phyloP scores from a whole-genome alignment of 1,140 invertebrate species.

The Trichoplusia ni region DNA sequence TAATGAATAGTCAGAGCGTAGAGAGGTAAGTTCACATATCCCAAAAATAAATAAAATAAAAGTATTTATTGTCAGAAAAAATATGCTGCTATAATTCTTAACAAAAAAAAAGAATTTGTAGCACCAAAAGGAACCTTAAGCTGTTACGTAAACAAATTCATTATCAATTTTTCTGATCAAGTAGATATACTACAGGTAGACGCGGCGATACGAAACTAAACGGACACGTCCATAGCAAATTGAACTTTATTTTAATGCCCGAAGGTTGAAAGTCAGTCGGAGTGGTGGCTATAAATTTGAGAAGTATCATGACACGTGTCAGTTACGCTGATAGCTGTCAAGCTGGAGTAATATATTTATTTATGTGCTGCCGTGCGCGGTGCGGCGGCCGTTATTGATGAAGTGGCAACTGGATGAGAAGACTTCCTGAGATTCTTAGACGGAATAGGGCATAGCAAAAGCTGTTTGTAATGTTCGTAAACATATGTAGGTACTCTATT shows the following conservation, averaged over 20 bases:
- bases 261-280: conserved; percentile 36
- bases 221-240: conserved; percentile 19
- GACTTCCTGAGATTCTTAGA: conserved; percentile 2
- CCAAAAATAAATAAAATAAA: no score
- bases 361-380: conserved; percentile 50
- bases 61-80: no score
- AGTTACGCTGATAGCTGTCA: conserved; percentile 71
- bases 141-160: conserved; percentile 35
- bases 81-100: no score
- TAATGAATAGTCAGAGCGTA: no score
- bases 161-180: conserved; percentile 66
- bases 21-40: no score
- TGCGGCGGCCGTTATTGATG: conserved; percentile 46
- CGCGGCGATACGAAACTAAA: conserved; percentile 44
- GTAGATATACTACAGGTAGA: conserved; percentile 72
- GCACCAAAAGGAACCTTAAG: conserved; percentile 1
- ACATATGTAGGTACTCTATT: no score
- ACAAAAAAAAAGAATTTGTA: no score
- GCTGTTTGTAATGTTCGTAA: no score
- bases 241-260: conserved; percentile 23
- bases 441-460: background rate
- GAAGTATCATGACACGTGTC: conserved; percentile 68
- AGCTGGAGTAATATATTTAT: conserved; percentile 74
- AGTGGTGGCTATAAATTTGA: conserved; percentile 53
- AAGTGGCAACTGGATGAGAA: conserved; percentile 57